These are phyloP conservation scores for Dermolepida albohirtum DNA, from an alignment of 2,888 invertebrate species.

Conservation along the genomic window DNA sequence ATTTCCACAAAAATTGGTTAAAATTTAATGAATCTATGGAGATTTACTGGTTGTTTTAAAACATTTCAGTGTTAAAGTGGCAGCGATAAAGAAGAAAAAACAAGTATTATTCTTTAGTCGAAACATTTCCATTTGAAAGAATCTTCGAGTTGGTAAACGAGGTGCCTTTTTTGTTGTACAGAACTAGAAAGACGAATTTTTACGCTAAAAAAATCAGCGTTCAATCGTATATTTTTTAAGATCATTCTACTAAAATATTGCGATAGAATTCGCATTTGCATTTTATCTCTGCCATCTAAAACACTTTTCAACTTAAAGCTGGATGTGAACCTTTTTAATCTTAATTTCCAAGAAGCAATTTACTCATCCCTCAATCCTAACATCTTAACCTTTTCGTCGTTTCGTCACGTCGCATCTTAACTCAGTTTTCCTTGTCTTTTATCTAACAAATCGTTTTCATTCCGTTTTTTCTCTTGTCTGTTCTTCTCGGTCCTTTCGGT, in stretches of 20 bases:
- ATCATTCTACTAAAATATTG: background rate
- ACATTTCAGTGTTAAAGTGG: no score
- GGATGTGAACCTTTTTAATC: conserved; percentile 5
- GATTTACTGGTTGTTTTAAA: no score
- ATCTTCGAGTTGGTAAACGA: no score
- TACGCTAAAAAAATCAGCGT: no score
- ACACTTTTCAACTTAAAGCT: background rate
- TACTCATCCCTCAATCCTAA: conserved; percentile 1
- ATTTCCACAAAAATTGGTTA: no score
- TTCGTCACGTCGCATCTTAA: conserved; percentile 12
- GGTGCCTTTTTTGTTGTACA: no score
- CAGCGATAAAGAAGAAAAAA: no score
- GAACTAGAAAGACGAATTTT: no score
- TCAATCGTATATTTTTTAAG: no score
- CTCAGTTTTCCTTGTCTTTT: conserved; percentile 6
- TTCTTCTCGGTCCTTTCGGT: background rate
- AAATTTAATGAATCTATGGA: no score
- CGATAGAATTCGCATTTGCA: background rate
- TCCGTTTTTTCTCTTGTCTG: background rate
- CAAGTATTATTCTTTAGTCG: no score
- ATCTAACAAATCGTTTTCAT: background rate
- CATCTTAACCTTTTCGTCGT: conserved; percentile 24
- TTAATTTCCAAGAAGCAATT: conserved; percentile 25
- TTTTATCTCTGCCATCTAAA: conserved; percentile 10
- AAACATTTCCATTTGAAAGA: no score